Conservation (phyloP, 2,888 invertebrate species). For the Epinotia nisella region DNA sequence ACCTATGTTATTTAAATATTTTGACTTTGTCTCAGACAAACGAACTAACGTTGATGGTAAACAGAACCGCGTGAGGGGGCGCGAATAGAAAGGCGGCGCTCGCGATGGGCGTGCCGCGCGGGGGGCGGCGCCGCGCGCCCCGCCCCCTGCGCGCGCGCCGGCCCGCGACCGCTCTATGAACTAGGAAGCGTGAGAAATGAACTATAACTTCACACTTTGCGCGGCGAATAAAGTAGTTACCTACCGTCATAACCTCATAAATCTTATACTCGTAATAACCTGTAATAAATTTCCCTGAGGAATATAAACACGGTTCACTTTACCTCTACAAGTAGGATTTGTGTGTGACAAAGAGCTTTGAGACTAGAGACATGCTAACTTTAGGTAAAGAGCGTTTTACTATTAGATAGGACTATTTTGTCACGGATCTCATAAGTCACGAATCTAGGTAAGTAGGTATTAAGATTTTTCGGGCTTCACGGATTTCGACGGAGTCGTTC, state of each 20-base stretch:
- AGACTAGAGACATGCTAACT: neutral
- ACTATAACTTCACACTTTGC: neutral
- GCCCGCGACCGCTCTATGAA: neutral
- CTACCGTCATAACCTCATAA: neutral
- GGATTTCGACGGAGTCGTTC: too few species aligned
- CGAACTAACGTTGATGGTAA: slow-evolving; percentile 8
- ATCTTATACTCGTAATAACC: neutral
- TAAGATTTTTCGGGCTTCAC: too few species aligned
- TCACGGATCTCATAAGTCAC: neutral
- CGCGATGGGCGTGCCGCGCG: slow-evolving; percentile 34
- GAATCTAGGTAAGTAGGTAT: too few species aligned
- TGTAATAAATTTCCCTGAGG: neutral
- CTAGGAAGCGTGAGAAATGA: neutral
- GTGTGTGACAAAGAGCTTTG: neutral
- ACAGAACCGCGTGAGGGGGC: slow-evolving; percentile 14
- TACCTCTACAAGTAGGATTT: neutral
- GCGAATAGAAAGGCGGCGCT: neutral
- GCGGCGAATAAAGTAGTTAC: neutral
- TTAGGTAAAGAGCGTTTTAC: neutral
- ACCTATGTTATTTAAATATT: too few species aligned
- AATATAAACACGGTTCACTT: neutral
- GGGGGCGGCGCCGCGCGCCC: slow-evolving; percentile 15
- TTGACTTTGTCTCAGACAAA: too few species aligned
- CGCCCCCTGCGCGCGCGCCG: neutral
- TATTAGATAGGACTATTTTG: neutral